Evolutionary conservation across 2,113 vertebrate species (phyloP).

Genomic region (Indicator indicator): DNA sequence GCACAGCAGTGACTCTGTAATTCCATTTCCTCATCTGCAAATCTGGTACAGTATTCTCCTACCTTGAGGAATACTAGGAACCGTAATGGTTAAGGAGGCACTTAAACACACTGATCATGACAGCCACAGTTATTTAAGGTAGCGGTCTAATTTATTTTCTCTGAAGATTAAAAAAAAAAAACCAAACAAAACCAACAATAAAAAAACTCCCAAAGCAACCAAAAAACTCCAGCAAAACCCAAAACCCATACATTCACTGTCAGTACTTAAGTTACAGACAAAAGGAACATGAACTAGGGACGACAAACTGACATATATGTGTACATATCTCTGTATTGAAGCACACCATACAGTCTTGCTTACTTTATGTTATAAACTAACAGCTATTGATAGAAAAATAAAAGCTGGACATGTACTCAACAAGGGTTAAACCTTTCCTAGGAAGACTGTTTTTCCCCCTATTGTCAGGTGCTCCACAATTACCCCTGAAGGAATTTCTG

Average conservation of each 20-base stretch:
- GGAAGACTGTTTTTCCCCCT: not conserved
- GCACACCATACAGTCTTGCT: not conserved
- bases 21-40: not conserved
- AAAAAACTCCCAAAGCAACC: not conserved
- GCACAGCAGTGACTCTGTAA: not conserved
- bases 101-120: not conserved
- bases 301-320: rapidly evolving
- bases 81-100: not conserved
- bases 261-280: not conserved
- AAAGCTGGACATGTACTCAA: not conserved
- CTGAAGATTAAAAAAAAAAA: not conserved
- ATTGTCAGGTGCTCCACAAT: slow-evolving; percentile 34
- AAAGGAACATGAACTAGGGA: not conserved
- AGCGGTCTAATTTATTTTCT: not conserved
- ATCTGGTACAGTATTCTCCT: not conserved
- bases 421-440: slow-evolving; percentile 1
- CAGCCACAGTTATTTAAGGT: not conserved
- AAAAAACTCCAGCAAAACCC: not conserved
- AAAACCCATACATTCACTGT: not conserved
- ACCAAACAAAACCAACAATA: not conserved
- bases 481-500: slow-evolving; percentile 27
- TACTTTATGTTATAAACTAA: not conserved
- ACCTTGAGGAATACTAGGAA: not conserved
- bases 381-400: not conserved
- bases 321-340: not conserved